Conservation (phyloP, 2,797 vertebrate species). For the Sebastes jordani region DNA sequence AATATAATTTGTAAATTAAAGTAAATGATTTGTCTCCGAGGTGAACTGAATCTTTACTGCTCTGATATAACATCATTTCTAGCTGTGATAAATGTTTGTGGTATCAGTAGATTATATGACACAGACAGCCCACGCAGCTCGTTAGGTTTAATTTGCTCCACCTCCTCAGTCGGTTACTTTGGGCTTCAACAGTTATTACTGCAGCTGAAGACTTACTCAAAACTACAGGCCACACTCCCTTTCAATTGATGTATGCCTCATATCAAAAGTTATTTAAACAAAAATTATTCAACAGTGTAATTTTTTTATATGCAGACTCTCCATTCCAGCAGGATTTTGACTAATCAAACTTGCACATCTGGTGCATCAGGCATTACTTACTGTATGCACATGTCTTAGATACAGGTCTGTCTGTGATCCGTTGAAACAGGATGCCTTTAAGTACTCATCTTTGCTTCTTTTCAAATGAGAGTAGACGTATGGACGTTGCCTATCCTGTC, state of each 20-base stretch:
- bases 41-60: neutral
- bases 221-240: neutral
- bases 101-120: neutral
- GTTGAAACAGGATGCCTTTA: slow-evolving; percentile 10
- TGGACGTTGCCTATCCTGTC: slow-evolving; percentile 13
- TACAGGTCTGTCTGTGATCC: slow-evolving; percentile 3
- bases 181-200: neutral
- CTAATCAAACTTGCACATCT: neutral
- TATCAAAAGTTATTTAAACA: neutral
- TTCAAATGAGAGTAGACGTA: slow-evolving; percentile 32
- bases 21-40: neutral
- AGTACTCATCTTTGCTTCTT: slow-evolving; percentile 13
- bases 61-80: neutral
- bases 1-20: slow-evolving; percentile 12
- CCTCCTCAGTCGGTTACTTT: neutral
- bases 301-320: neutral
- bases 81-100: neutral
- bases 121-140: neutral
- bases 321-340: neutral
- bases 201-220: neutral
- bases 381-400: neutral
- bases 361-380: neutral
- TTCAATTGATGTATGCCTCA: neutral
- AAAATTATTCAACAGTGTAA: neutral
- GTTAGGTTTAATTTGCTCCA: slow-evolving; percentile 7